Evolutionary conservation across 2,113 vertebrate species (phyloP).

Genomic region (Grantiella picta): DNA sequence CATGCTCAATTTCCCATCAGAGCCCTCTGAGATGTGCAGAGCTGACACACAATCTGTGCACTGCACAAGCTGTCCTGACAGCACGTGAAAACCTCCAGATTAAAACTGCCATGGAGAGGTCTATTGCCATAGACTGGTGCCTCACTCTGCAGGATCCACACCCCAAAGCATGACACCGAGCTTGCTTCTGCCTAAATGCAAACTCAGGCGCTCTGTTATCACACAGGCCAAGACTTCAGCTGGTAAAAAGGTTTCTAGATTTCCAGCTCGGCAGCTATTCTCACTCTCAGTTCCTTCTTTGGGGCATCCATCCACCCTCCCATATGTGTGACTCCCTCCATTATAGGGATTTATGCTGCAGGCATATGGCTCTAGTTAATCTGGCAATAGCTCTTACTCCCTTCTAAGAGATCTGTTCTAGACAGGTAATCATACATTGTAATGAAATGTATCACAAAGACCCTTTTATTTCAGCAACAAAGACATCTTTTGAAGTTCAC

Average conservation of each 20-base stretch:
- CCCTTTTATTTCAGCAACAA: constrained; percentile 6
- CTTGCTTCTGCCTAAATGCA: background rate
- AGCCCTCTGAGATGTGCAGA: background rate
- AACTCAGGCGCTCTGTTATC: background rate
- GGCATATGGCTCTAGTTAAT: constrained; percentile 36
- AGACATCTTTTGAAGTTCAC: constrained; percentile 3
- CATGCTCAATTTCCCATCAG: constrained; percentile 4
- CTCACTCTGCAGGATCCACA: background rate
- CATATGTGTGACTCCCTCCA: background rate
- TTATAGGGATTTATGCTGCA: constrained; percentile 34
- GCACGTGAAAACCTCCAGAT: background rate
- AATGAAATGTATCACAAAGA: constrained; percentile 27
- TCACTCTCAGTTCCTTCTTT: background rate
- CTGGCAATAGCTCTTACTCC: constrained; percentile 28
- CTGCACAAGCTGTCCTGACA: background rate
- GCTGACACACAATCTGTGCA: background rate
- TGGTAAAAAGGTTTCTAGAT: background rate
- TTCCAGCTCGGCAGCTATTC: background rate
- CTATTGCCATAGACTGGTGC: background rate
- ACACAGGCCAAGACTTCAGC: background rate
- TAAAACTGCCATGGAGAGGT: background rate
- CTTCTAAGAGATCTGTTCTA: background rate
- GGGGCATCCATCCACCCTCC: background rate
- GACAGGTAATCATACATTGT: constrained; percentile 1
- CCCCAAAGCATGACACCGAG: background rate